Base-by-base conservation (phyloP, 2,888 invertebrate genomes). In the Patella caerulea region DNA sequence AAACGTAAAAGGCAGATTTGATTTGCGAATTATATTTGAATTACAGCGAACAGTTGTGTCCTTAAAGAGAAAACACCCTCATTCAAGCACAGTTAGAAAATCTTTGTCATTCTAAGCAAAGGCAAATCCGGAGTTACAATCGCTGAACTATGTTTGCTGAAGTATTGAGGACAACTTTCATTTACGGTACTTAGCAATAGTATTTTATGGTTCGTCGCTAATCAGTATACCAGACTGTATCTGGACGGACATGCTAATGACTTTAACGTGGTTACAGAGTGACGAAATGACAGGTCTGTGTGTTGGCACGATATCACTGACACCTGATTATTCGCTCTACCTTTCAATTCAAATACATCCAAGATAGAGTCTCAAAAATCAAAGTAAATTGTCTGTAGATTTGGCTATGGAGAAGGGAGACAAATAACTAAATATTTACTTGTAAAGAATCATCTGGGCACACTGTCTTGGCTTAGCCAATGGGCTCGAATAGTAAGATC, bases 341-440 rank as follows among this genome's bases (percentile, higher is more conserved):
- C 24, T 24, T 24, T 65, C 65, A 65, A 65, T 65, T 65, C 65
- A 65, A 65, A 65, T 65, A 65, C 24, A 65, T 65, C 19, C 19
- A 24, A 14, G 19, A 65, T 65, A 24, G 24, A 65, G 24, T 65
- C 65, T 65, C 12, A 65, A 65, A 65, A 65, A 65, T 65, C 65
- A 65, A 65, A 65, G 65, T 65, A 65, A 24, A 24, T 65, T 24
- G 65, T 65, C 19, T 65, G 65, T 65, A 65, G 65, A 65, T 65
- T 65, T 65, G 65, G 65, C 65, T 24, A 24, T 65, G 65, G 24
- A 65, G 65, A 65, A 65, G 65, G 24, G 19, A 65, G 19, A 24
- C 65, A 65, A 65, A 65, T 65, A 65, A 65, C 12, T 24, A 65
- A 65, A 65, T 65, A 65, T 65, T 65, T 19, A 24, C 65, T 65